Conservation (phyloP, 2,113 vertebrate species). For the Cervus canadensis region DNA sequence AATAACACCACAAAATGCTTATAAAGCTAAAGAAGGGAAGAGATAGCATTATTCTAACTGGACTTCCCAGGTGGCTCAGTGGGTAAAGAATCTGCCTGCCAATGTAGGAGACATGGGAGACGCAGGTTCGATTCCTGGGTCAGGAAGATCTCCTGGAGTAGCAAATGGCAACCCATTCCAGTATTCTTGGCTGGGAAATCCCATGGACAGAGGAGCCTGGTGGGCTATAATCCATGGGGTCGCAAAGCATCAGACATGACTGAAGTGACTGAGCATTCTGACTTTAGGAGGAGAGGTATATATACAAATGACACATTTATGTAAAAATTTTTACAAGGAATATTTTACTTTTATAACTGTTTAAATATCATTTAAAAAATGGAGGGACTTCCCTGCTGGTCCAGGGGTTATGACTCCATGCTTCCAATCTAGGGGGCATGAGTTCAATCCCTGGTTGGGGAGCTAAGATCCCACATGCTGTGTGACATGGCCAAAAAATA, state of each 20-base stretch:
- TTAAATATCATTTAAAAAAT: background rate
- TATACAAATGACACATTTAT: background rate
- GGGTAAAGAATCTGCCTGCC: background rate
- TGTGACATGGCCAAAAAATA: background rate
- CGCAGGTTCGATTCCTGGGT: background rate
- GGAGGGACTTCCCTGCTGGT: background rate
- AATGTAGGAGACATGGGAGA: background rate
- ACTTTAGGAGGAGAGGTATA: background rate
- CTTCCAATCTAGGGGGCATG: background rate
- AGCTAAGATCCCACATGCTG: background rate
- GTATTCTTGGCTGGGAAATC: background rate
- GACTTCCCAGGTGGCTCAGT: background rate
- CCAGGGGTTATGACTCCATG: background rate
- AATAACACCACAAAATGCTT: background rate
- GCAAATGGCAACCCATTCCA: background rate
- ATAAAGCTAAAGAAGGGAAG: slow-evolving; percentile 27
- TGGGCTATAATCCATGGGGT: background rate
- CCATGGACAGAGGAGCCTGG: background rate
- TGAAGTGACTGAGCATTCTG: background rate
- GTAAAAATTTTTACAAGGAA: background rate
- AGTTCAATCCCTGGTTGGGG: background rate
- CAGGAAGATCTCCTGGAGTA: background rate
- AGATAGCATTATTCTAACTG: background rate
- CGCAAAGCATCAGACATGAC: background rate
- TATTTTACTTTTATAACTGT: background rate